Percentiles rank a stretch among this genome's conserved stretches.
Evolutionary conservation across 2,888 invertebrate genomes (phyloP).

Genomic region (Apodemia hepburni): DNA sequence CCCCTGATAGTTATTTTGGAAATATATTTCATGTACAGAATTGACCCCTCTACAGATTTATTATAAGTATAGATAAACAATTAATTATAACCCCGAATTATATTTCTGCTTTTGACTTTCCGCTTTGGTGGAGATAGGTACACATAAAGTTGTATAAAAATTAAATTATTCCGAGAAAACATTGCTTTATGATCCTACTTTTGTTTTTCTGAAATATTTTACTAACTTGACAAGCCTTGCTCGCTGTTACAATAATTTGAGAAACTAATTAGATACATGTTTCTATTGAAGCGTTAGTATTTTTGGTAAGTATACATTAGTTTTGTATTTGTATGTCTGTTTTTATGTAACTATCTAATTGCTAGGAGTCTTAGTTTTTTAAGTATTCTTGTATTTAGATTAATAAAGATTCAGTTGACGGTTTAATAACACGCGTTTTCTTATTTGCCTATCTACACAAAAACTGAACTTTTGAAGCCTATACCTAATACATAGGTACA

Average conservation of each 20-base stretch:
- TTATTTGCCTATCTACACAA: background rate
- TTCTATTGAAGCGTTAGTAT: background rate
- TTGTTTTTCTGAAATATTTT: background rate
- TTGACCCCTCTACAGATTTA: too few relatives aligned
- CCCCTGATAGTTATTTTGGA: too few relatives aligned
- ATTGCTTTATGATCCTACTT: too few relatives aligned
- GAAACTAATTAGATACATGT: background rate
- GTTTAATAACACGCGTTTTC: background rate
- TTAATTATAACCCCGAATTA: too few relatives aligned
- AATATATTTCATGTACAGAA: too few relatives aligned
- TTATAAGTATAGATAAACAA: too few relatives aligned
- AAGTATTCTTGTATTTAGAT: conserved; percentile 5
- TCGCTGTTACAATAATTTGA: background rate
- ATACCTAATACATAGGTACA: too few relatives aligned
- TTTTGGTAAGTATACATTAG: conserved; percentile 31
- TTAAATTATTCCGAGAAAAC: too few relatives aligned
- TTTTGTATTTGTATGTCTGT: conserved; percentile 16
- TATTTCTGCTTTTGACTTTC: too few relatives aligned
- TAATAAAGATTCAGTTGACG: too few relatives aligned
- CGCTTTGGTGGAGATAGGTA: background rate
- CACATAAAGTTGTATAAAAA: too few relatives aligned
- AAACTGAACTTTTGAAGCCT: background rate
- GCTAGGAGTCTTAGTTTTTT: conserved; percentile 12
- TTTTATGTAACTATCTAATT: background rate
- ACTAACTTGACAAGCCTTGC: background rate